Conservation (phyloP, 2,113 vertebrate genomes). For the Pituophis catenifer region DNA sequence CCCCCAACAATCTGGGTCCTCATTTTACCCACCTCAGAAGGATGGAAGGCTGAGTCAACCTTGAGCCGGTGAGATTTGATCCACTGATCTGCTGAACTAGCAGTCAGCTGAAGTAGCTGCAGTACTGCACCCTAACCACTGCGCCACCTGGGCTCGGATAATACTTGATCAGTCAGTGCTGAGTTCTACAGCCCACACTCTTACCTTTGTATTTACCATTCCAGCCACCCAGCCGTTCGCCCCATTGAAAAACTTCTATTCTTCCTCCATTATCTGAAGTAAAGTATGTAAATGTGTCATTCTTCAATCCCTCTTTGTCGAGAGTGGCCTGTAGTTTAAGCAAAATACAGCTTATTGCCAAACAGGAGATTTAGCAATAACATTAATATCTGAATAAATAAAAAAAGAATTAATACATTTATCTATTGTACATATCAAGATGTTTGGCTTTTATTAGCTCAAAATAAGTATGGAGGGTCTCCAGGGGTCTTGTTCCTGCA, state of each 20-base stretch:
- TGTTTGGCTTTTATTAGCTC: neutral
- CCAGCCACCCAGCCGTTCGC: slow-evolving; percentile 52
- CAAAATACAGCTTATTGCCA: neutral
- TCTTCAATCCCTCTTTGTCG: slow-evolving; percentile 69
- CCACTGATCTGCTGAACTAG: too few relatives aligned
- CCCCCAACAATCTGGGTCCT: too few relatives aligned
- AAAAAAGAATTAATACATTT: neutral
- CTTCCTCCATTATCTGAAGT: slow-evolving; percentile 82
- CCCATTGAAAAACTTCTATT: slow-evolving; percentile 57
- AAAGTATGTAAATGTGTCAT: slow-evolving; percentile 79
- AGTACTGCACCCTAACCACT: too few relatives aligned
- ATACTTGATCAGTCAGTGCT: neutral
- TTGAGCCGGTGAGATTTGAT: too few relatives aligned
- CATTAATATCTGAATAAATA: neutral
- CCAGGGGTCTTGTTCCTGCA: neutral
- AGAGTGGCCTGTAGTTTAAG: slow-evolving; percentile 72
- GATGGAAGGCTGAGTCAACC: too few relatives aligned
- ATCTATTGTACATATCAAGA: neutral
- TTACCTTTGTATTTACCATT: slow-evolving; percentile 78
- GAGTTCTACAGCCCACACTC: neutral
- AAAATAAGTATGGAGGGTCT: neutral
- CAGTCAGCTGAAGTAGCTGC: too few relatives aligned
- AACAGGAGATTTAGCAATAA: neutral
- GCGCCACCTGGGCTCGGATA: neutral
- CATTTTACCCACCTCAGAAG: too few relatives aligned